phyloP scores from a whole-genome alignment of 2,888 invertebrate genomes.

The Nezara viridula region DNA sequence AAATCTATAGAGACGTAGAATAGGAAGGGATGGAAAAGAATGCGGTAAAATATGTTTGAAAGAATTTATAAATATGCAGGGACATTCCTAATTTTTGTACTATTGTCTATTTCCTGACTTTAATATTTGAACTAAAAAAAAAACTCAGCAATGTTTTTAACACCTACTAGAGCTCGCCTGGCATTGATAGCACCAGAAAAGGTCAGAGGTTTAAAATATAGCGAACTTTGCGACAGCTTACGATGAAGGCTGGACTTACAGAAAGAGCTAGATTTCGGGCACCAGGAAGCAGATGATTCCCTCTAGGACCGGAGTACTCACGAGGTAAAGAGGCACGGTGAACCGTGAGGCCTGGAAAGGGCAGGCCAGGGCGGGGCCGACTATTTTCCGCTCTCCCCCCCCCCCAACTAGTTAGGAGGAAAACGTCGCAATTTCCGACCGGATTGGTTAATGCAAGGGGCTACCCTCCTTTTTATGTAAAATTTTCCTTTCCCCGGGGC shows the following conservation, averaged over 20 bases:
- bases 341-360: neutral
- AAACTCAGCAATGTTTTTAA: too few relatives aligned
- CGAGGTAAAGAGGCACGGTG: neutral
- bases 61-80: too few relatives aligned
- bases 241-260: neutral
- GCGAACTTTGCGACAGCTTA: neutral
- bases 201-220: neutral
- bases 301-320: neutral
- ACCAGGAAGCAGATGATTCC: constrained; percentile 31
- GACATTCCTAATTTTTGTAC: too few relatives aligned
- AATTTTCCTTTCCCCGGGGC: constrained; percentile 44
- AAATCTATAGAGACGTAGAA: too few relatives aligned
- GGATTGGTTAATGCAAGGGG: constrained; percentile 28
- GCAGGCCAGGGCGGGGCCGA: neutral
- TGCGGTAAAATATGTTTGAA: too few relatives aligned
- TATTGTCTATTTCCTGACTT: too few relatives aligned
- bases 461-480: constrained; percentile 34
- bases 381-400: neutral
- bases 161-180: too few relatives aligned
- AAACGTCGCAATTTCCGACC: constrained; percentile 47
- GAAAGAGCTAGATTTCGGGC: neutral
- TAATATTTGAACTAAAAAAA: too few relatives aligned
- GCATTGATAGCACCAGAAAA: too few relatives aligned
- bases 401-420: constrained; percentile 22
- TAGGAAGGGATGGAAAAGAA: too few relatives aligned